These are phyloP conservation scores for Stegostoma tigrinum DNA, from an alignment of 2,113 vertebrate species.

Conservation along the genomic window DNA sequence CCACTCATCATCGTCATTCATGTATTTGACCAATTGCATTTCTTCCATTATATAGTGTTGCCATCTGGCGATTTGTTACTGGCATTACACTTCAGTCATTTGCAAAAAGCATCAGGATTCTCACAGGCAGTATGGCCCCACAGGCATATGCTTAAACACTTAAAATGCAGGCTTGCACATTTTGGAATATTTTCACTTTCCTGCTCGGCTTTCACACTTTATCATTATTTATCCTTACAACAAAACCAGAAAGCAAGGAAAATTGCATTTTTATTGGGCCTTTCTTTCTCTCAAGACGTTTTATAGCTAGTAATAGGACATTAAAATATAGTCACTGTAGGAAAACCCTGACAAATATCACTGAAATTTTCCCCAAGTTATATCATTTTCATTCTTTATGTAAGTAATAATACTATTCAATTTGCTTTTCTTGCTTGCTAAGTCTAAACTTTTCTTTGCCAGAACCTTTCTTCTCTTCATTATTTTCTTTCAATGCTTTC, in stretches of 20 bases:
- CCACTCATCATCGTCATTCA: background rate
- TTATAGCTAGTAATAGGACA: background rate
- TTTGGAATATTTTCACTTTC: background rate
- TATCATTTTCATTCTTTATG: background rate
- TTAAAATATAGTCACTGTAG: background rate
- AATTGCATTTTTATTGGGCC: background rate
- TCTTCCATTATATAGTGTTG: background rate
- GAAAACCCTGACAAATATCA: background rate
- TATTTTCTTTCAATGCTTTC: background rate
- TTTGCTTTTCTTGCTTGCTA: background rate
- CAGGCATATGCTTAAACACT: background rate
- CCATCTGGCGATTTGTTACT: conserved; percentile 6
- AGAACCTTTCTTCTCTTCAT: background rate
- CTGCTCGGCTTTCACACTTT: background rate
- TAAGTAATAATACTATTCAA: background rate
- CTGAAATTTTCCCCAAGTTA: background rate
- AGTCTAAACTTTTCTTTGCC: background rate
- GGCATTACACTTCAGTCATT: background rate
- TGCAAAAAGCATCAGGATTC: background rate
- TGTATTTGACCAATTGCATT: background rate
- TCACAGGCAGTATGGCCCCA: background rate
- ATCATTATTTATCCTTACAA: background rate
- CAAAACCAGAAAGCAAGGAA: background rate
- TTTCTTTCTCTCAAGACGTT: background rate
- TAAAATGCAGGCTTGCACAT: background rate